Conservation (phyloP, 2,113 vertebrate species). For the Sturnus vulgaris region DNA sequence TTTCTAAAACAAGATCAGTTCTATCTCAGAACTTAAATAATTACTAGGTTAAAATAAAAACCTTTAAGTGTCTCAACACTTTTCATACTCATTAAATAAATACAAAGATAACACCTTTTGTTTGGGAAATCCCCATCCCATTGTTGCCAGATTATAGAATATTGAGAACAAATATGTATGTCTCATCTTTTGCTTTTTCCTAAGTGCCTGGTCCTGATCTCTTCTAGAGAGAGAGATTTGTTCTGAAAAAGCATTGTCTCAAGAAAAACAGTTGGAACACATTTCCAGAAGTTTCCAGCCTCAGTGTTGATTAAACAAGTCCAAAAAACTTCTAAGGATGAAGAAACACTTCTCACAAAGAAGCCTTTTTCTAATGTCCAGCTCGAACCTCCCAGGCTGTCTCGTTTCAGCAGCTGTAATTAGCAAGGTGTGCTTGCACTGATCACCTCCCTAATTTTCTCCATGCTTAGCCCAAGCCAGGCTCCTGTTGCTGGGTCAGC, state of each 20-base stretch:
- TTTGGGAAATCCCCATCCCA: neutral
- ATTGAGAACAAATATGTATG: neutral
- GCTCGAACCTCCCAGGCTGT: neutral
- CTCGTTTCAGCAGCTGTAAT: neutral
- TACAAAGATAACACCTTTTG: neutral
- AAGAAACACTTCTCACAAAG: neutral
- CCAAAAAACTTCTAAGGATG: neutral
- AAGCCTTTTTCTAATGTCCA: neutral
- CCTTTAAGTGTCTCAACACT: neutral
- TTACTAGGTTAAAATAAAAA: neutral
- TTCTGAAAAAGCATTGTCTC: neutral
- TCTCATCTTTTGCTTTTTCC: neutral
- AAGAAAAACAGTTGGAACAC: neutral
- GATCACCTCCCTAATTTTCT: neutral
- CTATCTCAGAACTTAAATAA: neutral
- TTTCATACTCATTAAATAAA: neutral
- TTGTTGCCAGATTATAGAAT: neutral
- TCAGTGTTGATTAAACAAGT: neutral
- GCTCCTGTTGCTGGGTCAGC: neutral
- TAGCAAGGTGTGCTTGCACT: neutral
- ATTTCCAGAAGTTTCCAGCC: neutral
- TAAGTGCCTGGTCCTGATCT: neutral
- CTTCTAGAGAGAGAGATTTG: neutral
- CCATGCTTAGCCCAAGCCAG: neutral
- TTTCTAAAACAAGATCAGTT: neutral